Base-by-base conservation (phyloP, 1,140 invertebrate genomes). In the Stratiolaelaps scimitus region DNA sequence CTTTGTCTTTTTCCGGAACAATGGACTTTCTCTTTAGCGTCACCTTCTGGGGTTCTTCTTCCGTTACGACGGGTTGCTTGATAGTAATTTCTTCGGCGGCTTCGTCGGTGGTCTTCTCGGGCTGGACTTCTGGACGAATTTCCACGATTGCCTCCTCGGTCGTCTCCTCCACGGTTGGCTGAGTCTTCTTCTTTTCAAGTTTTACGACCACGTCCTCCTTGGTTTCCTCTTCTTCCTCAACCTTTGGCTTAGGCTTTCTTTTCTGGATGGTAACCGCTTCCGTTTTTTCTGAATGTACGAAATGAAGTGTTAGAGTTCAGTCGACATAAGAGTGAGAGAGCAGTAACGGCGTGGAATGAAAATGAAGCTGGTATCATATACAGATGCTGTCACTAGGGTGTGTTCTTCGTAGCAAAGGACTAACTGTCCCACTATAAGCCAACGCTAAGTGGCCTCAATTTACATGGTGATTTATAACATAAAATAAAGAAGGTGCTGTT, bases 1-100 rank as follows among this genome's bases (percentile, higher is more conserved):
- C 71, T 64, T 71, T 70, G 10, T 67, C 67, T 15, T 71, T 71
- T 65, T 71, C 68, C 43, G 65, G 40, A 19, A 23, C 67, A 28
- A 44, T 48, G 81, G 7, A 83, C 71, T 46, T 80, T 75, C 70
- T 81, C 75, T 70, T 81, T 76, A 44, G 6, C 48, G 64, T 65
- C 53, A 74, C 73, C 69, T 76, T 71, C 29, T 70, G 69, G 26
- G 70, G 64, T 20, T 56, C 65, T 23, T 70, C 45, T 56, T 66
- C 65, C 10, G 43, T 43, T 34, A 60, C 53, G 53, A 10, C 23
- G 15, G 53, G 53, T 60, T 60, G 26, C 17, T 34, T 15, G 23
- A 60, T 60, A 6, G 26, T 60, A 15, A 60, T 17, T 67, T 68
- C 29, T 67, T 68, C 29, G n/a, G 46, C 44, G 43, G 66, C 34